Conservation (phyloP, 2,797 vertebrate genomes). For the Craterocephalus amniculus region DNA sequence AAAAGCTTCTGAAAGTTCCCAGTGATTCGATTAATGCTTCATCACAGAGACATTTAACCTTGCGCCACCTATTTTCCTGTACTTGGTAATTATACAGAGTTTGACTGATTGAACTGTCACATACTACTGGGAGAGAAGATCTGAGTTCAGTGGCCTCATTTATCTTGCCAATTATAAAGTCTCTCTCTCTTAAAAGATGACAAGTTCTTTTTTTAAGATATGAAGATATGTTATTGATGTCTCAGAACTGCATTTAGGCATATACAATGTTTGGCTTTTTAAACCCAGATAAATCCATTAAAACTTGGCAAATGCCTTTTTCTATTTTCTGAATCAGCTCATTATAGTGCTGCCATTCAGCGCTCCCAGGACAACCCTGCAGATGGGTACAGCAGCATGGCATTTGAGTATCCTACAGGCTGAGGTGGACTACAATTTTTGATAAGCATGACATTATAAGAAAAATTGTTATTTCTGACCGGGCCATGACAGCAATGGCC, state of each 20-base stretch:
- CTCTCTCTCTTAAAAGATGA: constrained; percentile 1
- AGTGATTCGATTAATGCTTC: not conserved
- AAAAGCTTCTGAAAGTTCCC: constrained; percentile 5
- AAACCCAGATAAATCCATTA: not conserved
- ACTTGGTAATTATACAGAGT: constrained; percentile 6
- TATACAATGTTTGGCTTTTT: not conserved
- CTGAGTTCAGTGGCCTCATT: not conserved
- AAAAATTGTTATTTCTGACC: not conserved
- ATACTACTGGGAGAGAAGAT: constrained; percentile 11
- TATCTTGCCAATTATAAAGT: constrained; percentile 1
- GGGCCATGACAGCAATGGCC: not conserved
- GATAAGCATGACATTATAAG: not conserved
- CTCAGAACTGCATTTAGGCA: not conserved
- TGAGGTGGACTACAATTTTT: too few species aligned
- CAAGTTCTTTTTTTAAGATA: not conserved
- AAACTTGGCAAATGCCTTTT: not conserved
- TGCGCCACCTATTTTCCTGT: not conserved
- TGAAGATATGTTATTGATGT: not conserved
- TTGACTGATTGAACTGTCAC: constrained; percentile 25
- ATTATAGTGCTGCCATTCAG: not conserved
- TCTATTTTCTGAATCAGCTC: not conserved
- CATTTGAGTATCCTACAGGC: too few species aligned
- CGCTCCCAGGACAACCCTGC: not conserved
- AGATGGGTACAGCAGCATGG: not conserved
- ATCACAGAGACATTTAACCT: constrained; percentile 13